phyloP scores from a whole-genome alignment of 2,797 vertebrate species.

The Hypotaenidia okinawae region DNA sequence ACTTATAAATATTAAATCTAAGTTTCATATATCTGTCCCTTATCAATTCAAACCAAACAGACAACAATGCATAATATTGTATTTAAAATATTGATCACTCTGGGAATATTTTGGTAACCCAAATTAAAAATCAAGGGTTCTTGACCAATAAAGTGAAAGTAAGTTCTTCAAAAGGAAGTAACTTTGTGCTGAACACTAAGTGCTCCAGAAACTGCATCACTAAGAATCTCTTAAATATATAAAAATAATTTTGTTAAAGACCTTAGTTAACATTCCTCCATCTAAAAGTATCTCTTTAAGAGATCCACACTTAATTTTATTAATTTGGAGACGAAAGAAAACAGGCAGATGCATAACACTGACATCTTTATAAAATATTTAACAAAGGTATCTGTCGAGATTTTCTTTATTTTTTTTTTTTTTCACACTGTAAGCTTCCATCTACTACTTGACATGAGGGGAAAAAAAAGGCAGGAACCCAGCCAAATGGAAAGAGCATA shows the following conservation, averaged over 20 bases:
- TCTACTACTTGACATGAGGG: constrained; percentile 10
- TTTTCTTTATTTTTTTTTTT: neutral
- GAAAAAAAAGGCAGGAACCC: neutral
- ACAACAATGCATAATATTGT: neutral
- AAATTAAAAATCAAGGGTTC: neutral
- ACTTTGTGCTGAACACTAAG: neutral
- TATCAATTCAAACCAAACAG: neutral
- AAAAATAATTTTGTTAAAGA: neutral
- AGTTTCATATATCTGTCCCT: neutral
- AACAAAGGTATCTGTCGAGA: constrained; percentile 61
- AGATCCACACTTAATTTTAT: constrained; percentile 42
- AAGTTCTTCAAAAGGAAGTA: neutral
- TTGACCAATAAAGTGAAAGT: neutral
- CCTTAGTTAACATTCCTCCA: neutral
- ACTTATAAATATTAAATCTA: neutral
- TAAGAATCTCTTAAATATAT: neutral
- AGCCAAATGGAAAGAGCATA: neutral
- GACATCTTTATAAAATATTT: constrained; percentile 74
- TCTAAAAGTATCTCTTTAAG: constrained; percentile 26
- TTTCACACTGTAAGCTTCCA: constrained; percentile 22
- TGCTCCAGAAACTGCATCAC: neutral
- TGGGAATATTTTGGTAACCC: neutral
- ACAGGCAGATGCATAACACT: constrained; percentile 33
- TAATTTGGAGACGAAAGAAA: constrained; percentile 64
- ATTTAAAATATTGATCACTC: neutral